Conservation (phyloP, 2,113 vertebrate species). For the Macroglossus sobrinus region DNA sequence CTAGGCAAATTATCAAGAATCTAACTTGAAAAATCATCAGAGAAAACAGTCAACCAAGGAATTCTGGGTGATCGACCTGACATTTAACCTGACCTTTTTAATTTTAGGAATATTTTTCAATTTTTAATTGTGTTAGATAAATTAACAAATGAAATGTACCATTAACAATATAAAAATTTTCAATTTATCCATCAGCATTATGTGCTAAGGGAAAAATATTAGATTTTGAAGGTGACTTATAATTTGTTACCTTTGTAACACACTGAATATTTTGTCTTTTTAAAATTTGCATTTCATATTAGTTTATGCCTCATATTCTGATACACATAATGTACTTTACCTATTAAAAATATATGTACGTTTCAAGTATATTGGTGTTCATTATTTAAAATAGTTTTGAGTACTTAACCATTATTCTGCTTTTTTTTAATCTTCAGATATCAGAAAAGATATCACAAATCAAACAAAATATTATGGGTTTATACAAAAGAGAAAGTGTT, state of each 20-base stretch:
- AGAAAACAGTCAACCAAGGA: background rate
- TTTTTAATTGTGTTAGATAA: background rate
- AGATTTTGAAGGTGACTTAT: background rate
- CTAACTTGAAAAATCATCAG: background rate
- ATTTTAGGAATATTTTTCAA: background rate
- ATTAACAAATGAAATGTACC: background rate
- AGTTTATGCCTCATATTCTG: background rate
- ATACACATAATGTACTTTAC: background rate
- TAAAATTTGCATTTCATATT: background rate
- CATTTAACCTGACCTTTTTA: background rate
- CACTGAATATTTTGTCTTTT: background rate
- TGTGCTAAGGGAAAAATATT: background rate
- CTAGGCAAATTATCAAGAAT: background rate
- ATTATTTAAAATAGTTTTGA: constrained; percentile 12
- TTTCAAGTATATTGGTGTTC: background rate
- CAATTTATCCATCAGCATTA: background rate
- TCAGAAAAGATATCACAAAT: background rate
- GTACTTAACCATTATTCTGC: background rate
- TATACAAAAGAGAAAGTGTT: background rate
- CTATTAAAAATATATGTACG: background rate
- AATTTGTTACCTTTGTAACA: background rate
- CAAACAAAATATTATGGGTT: background rate
- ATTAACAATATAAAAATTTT: background rate
- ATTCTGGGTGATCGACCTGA: background rate
- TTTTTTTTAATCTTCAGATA: background rate